Evolutionary conservation across 2,113 vertebrate genomes (phyloP).

Genomic region (Pollimyrus isidori): DNA sequence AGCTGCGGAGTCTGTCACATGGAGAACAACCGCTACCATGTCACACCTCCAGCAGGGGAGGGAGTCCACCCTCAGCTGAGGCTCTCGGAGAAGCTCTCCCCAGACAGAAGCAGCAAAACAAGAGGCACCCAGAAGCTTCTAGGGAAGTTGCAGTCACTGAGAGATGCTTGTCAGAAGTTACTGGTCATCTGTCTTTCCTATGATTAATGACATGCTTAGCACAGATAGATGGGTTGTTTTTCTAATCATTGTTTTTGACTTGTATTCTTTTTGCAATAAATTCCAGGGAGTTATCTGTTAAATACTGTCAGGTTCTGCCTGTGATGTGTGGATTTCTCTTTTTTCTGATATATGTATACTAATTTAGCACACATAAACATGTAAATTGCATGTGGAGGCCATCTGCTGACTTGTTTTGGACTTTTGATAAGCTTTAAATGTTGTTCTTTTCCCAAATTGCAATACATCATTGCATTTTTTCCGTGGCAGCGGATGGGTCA

Average conservation of each 20-base stretch:
- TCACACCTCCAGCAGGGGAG: not conserved
- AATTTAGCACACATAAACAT: not conserved
- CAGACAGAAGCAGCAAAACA: not conserved
- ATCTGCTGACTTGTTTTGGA: not conserved
- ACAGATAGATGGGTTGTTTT: not conserved
- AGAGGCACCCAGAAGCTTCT: not conserved
- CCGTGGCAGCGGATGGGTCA: not conserved
- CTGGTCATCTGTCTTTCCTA: not conserved
- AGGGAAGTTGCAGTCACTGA: not conserved
- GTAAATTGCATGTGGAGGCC: not conserved
- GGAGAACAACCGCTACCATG: not conserved
- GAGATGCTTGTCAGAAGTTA: not conserved
- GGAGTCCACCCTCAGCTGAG: not conserved
- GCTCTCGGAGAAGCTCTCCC: not conserved
- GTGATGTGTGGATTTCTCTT: not conserved
- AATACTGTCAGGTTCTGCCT: not conserved
- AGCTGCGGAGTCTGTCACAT: conserved; percentile 1
- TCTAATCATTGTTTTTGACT: not conserved
- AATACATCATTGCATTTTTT: not conserved
- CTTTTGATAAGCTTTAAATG: not conserved
- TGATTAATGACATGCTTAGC: not conserved
- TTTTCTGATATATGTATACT: not conserved
- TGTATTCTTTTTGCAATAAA: not conserved
- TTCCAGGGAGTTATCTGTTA: not conserved
- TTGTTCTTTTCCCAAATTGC: not conserved